Evolutionary conservation across 2,797 vertebrate species (phyloP).

Genomic region (Bradypus variegatus): DNA sequence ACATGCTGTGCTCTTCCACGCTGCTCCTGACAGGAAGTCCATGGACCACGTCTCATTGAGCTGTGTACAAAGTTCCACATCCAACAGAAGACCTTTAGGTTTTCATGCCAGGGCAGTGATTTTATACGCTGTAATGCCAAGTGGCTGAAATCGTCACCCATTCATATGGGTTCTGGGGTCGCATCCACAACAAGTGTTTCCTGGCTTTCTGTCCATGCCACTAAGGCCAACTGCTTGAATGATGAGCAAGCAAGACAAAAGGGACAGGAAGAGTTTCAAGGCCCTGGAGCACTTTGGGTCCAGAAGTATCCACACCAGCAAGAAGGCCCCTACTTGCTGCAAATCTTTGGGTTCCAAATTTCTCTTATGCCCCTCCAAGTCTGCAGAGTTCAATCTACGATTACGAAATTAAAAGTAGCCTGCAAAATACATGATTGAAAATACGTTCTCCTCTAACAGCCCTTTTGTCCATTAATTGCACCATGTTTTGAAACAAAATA

Average conservation of each 20-base stretch:
- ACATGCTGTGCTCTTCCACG: neutral
- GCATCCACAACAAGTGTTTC: no score
- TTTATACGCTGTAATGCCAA: no score
- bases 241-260: neutral
- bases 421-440: neutral
- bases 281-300: neutral
- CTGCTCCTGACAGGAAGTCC: neutral
- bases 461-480: neutral
- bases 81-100: neutral
- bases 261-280: accelerated
- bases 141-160: neutral
- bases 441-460: neutral
- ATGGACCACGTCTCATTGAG: neutral
- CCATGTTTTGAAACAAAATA: conserved; percentile 44
- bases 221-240: neutral
- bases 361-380: neutral
- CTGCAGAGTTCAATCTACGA: neutral
- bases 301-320: neutral
- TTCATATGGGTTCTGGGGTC: no score
- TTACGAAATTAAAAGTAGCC: neutral
- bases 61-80: neutral
- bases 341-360: neutral
- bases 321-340: neutral
- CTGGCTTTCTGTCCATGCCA: neutral
- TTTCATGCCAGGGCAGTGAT: neutral